Percentiles rank a stretch among this genome's conserved stretches.
Evolutionary conservation across 2,113 vertebrate genomes (phyloP).

Genomic region (Pelobates fuscus): DNA sequence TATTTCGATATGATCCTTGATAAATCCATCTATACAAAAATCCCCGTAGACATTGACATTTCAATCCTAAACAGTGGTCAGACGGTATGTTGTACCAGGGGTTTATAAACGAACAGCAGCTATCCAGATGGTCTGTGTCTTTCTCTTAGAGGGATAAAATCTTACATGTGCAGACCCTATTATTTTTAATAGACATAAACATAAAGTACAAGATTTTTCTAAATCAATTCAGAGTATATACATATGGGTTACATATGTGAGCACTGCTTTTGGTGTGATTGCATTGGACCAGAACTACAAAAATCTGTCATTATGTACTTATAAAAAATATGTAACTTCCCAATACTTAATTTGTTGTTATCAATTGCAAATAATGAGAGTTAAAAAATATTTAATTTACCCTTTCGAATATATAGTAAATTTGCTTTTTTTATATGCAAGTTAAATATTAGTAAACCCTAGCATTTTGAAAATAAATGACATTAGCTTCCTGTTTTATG

Average conservation of each 20-base stretch:
- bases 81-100: conserved; percentile 6
- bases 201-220: conserved; percentile 40
- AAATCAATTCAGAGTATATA: neutral
- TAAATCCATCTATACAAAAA: conserved; percentile 24
- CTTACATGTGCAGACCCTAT: conserved; percentile 36
- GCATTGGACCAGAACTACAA: neutral
- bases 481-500: too few species aligned
- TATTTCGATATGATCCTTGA: conserved; percentile 23
- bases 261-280: neutral
- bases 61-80: conserved; percentile 23
- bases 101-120: conserved; percentile 13
- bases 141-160: conserved; percentile 7
- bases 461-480: too few species aligned
- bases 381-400: too few species aligned
- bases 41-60: conserved; percentile 18
- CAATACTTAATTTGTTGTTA: neutral
- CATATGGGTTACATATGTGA: conserved; percentile 37
- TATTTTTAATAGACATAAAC: conserved; percentile 41
- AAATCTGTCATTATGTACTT: neutral
- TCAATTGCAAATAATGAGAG: neutral
- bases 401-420: too few species aligned
- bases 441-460: too few species aligned
- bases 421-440: too few species aligned
- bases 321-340: neutral
- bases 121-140: conserved; percentile 19